Evolutionary conservation across 1,140 invertebrate genomes (phyloP), one percentile per base, ranked within the genome.

Genomic region (Drosophila burlai): DNA sequence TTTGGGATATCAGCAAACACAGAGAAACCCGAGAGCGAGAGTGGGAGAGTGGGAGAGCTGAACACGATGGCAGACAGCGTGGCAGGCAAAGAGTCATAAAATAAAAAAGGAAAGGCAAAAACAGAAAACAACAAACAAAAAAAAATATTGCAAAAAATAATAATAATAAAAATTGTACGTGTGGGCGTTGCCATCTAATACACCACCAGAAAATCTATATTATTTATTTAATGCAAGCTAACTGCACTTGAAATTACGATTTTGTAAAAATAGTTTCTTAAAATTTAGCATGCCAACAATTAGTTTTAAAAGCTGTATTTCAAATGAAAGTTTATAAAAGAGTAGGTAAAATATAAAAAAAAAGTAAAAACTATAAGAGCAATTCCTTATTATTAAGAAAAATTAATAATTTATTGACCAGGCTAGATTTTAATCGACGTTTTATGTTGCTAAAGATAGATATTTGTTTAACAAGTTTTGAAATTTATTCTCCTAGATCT

Each of bases 31-130:
- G 46, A 49, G 46, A 26, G 24, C n/a, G 40, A 38, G 58, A 45
- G 24, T 24, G 24, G 24, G 43, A 18, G 64, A 18, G 29, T n/a
- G 47, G n/a, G 50, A 10, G 43, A 24, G 54, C 29, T 29, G 40
- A 45, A 49, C 47, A 34, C 66, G 36, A 55, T 21, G 43, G 62
- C 83, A 85, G 83, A 85, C 83, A 76, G 83, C 77, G 76, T 87
- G 80, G 80, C 77, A 77, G 68, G 71, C 65, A 52, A 50, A 74
- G 24, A 42, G 64, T 67, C 62, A 65, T 87, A 83, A 78, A 87
- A 67, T n/a, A 50, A n/a, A 43, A 72, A 54, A 47, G 42, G 26
- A 75, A 71, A 62, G 64, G 36, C 16, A 31, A 67, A 52, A 47
- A 49, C 42, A 60, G 40, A 61, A 58, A 65, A 24, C 31, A 47